Evolutionary conservation across 2,797 vertebrate genomes (phyloP).

Genomic region (Rhyacichthys aspro): DNA sequence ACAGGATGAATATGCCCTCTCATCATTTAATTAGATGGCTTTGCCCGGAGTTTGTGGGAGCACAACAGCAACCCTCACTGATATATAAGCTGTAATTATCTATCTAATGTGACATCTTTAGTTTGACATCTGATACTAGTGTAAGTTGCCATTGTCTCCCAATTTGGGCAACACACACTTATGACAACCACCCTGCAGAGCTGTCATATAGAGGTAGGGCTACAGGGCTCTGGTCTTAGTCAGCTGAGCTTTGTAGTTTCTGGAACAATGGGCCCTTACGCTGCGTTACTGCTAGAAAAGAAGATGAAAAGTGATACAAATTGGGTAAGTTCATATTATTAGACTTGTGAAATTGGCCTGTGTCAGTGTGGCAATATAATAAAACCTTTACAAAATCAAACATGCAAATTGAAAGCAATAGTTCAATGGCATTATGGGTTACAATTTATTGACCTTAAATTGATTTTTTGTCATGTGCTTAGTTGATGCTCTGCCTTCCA

Average conservation of each 20-base stretch:
- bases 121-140: constrained; percentile 67
- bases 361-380: background rate
- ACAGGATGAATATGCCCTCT: constrained; percentile 73
- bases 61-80: constrained; percentile 60
- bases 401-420: background rate
- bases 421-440: background rate
- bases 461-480: constrained; percentile 4
- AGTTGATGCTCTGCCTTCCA: background rate
- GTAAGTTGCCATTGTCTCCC: constrained; percentile 53
- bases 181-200: constrained; percentile 29
- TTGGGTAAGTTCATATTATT: background rate
- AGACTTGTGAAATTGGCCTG: background rate
- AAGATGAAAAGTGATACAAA: background rate
- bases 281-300: no score
- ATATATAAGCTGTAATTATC: constrained; percentile 76
- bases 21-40: constrained; percentile 82
- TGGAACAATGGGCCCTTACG: background rate
- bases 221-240: constrained; percentile 13
- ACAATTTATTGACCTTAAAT: background rate
- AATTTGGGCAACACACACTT: constrained; percentile 31
- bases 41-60: constrained; percentile 67
- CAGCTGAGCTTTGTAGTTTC: constrained; percentile 13
- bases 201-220: constrained; percentile 16
- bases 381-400: no score
- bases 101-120: constrained; percentile 75